Base-by-base conservation (phyloP, 1,140 invertebrate species). In the Piezodorus guildinii region DNA sequence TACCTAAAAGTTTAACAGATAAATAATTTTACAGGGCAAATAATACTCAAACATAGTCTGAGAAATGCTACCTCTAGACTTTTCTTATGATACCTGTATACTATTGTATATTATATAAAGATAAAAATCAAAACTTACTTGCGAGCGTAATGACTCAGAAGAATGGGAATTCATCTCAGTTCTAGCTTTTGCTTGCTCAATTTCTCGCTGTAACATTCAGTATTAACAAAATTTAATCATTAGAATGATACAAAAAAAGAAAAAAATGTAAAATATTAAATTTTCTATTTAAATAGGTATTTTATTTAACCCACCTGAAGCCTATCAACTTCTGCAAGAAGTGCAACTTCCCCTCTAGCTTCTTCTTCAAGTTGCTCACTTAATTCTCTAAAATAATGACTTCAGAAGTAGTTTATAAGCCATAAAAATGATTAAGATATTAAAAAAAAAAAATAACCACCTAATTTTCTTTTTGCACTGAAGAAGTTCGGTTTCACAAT, bases 391-490 rank as follows among this genome's bases (percentile, higher is more conserved):
- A 71, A 39, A 69, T 10, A 61, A 39, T 39, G 6, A 39, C 1
- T 39, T 6, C 12, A 39, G 34, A 39, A 39, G 34, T 39, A 39
- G 9, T 39, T 39, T 39, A 39, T 39, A 39, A 39, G 34, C 27
- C 27, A 30, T 30, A 30, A 4, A 30, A 30, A 8, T 30, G 3
- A 39, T 39, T 10, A 39, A 62, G n/a, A 62, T 6, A 62, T 27
- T 6, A 56, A 6, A 56, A 16, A 56, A 56, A 58, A 14, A 62
- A 60, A 62, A 52, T 64, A 81, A 70, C 72, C 83, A 84, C 75
- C 87, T 81, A 68, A 90, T 91, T 77, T 90, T 91, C 72, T 88
- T 93, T 78, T 90, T 90, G 74, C 90, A 92, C 68, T 92, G 87
- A 64, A 90, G 73, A 60, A 94, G 74, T 74, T 94, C 89, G 0